Base-by-base conservation (phyloP, 2,888 invertebrate species). In the Polylopha cassiicola region DNA sequence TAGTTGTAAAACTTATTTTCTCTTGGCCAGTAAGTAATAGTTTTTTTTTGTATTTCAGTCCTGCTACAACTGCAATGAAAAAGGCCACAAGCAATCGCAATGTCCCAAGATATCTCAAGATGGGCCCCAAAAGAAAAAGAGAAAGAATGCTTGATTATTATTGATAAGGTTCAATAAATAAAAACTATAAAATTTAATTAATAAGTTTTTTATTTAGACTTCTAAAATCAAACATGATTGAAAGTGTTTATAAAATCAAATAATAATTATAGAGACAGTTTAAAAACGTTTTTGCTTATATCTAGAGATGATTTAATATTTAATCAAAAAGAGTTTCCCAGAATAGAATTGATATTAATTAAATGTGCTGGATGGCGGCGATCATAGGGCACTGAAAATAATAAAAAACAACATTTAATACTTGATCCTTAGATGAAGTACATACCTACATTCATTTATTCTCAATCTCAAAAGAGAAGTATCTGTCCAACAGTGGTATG, bases 41-140 rank as follows among this genome's bases (percentile, higher is more conserved):
- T 21, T 15, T 20, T 31, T 36, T 22, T 43, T 44, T 43, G 48
- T 32, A 27, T 80, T 79, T 13, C 74, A 89, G 88, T 80, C 82
- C 3, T 89, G 89, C 59, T 89, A 87, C 65, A 78, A 85, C 48
- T 90, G 89, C 55, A 78, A 85, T 22, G 66, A 86, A 50, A 65
- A 69, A 28, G 89, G 89, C 0, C 89, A 89, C 56, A 89, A 88
- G 58, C 76, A 81, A 49, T 63, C 71, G 0, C 72, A 86, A 3
- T 89, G 90, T 51, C 87, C 88, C 1, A 60, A 73, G 38, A 50
- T 80, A 11, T 52, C 70, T 30, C 62, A 65, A 21, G 44, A 43
- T 10, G 43, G 39, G 15, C 50, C 50, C 17, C 55, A 45, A 16
- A 70, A 56, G 28, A 74, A 74, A 46, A 74, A 65, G 46, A 84